Evolutionary conservation across 1,140 invertebrate genomes (phyloP).

Genomic region (Cotesia vestalis): DNA sequence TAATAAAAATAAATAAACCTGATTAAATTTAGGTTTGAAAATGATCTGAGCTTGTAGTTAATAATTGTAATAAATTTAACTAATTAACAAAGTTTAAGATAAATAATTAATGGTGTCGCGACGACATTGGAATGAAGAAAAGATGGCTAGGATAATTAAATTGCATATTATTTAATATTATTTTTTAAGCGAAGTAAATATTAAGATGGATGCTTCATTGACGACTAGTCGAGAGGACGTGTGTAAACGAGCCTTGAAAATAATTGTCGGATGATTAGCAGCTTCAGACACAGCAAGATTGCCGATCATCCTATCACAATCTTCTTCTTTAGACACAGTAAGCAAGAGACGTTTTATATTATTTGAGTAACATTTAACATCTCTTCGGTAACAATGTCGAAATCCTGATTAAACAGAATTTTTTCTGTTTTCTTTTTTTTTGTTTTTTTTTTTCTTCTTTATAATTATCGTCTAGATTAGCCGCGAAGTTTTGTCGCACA

Average conservation of each 20-base stretch:
- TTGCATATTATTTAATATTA: neutral
- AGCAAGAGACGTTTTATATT: slow-evolving; percentile 38
- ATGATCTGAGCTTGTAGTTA: neutral
- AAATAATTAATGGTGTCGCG: too few species aligned
- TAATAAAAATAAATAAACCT: too few species aligned
- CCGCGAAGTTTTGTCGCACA: neutral
- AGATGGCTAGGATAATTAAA: slow-evolving; percentile 2
- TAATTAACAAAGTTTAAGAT: too few species aligned
- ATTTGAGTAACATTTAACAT: neutral
- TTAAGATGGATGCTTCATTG: neutral
- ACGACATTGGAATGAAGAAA: too few species aligned
- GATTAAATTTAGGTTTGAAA: too few species aligned
- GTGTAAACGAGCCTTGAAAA: slow-evolving; percentile 53
- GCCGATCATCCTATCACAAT: slow-evolving; percentile 59
- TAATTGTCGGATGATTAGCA: slow-evolving; percentile 44
- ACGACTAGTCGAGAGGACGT: slow-evolving; percentile 32
- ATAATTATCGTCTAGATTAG: neutral
- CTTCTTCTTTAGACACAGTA: slow-evolving; percentile 48
- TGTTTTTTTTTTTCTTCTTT: neutral
- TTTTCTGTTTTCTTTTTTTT: neutral
- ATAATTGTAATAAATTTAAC: too few species aligned
- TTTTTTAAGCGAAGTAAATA: too few species aligned
- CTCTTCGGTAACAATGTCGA: slow-evolving; percentile 12
- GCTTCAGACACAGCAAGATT: slow-evolving; percentile 22
- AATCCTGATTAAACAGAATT: neutral